Conservation (phyloP, 2,797 vertebrate species). For the Chromis chromis region DNA sequence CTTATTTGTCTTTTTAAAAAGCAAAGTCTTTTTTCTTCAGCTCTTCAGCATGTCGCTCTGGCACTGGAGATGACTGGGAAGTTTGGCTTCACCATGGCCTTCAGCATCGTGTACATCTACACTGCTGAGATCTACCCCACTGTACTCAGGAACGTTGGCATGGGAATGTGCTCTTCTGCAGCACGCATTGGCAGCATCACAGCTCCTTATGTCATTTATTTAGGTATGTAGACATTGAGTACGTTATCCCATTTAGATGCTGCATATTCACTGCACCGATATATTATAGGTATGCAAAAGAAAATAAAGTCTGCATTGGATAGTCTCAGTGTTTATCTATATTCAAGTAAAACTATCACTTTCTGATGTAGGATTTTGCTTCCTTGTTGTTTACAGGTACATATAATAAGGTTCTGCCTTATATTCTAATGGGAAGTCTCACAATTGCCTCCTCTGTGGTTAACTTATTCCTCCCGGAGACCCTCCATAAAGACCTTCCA, state of each 20-base stretch:
- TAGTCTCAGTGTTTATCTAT: too few species aligned
- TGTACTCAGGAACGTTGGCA: conserved; percentile 92
- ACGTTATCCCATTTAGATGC: neutral
- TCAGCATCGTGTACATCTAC: conserved; percentile 93
- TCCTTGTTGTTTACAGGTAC: conserved; percentile 80
- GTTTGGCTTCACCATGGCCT: conserved; percentile 93
- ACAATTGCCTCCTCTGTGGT: conserved; percentile 89
- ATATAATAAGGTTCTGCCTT: conserved; percentile 91
- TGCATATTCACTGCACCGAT: neutral
- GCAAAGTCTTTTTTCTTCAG: conserved; percentile 32
- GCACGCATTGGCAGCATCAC: conserved; percentile 93
- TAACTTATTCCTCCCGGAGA: conserved; percentile 94
- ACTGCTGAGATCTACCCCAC: conserved; percentile 95
- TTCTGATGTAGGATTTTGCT: neutral
- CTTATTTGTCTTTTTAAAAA: too few species aligned
- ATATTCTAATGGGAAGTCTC: conserved; percentile 93
- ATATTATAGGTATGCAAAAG: too few species aligned
- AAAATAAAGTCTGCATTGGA: too few species aligned
- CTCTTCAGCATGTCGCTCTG: conserved; percentile 78
- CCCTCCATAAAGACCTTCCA: conserved; percentile 88
- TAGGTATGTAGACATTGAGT: conserved; percentile 78
- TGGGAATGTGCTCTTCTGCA: conserved; percentile 91
- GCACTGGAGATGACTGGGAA: conserved; percentile 92
- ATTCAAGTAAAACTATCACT: too few species aligned
- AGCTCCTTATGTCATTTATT: conserved; percentile 92